phyloP scores from a whole-genome alignment of 2,888 invertebrate genomes.

The Cecidostiba fungosa region DNA sequence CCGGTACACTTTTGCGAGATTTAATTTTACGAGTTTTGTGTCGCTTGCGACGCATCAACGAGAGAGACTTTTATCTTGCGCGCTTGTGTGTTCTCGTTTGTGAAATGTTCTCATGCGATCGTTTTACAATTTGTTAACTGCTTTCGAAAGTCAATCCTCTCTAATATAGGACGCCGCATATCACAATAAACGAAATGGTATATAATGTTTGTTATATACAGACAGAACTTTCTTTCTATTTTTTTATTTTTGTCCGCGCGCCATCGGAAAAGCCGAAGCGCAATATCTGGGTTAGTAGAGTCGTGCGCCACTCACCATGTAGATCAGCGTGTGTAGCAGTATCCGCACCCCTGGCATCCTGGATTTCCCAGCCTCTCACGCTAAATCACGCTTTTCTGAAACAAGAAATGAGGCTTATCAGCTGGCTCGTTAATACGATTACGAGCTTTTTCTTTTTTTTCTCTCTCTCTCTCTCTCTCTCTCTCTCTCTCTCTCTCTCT shows the following conservation, averaged over 20 bases:
- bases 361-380: slow-evolving; percentile 79
- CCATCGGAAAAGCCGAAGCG: too few relatives aligned
- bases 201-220: too few relatives aligned
- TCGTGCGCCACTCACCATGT: slow-evolving; percentile 74
- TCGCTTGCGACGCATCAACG: not conserved
- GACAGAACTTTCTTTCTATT: not conserved
- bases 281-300: slow-evolving; percentile 30
- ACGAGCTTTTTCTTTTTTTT: not conserved
- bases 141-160: not conserved
- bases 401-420: slow-evolving; percentile 53
- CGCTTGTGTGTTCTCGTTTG: not conserved
- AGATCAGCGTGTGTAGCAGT: slow-evolving; percentile 79
- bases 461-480: too few relatives aligned
- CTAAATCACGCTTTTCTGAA: slow-evolving; percentile 72
- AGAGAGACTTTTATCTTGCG: slow-evolving; percentile 2
- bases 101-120: not conserved
- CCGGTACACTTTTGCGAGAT: slow-evolving; percentile 35
- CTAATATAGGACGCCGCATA: not conserved
- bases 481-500: too few relatives aligned
- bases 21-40: slow-evolving; percentile 41
- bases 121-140: slow-evolving; percentile 7
- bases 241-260: too few relatives aligned
- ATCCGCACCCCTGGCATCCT: slow-evolving; percentile 79
- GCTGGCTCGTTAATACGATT: slow-evolving; percentile 27
- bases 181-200: too few relatives aligned